A percentile compares a stretch with the other conserved stretches of the same genome.
These are phyloP conservation scores for Parnassius orleans DNA, from an alignment of 2,888 invertebrate species.

Conservation along the genomic window DNA sequence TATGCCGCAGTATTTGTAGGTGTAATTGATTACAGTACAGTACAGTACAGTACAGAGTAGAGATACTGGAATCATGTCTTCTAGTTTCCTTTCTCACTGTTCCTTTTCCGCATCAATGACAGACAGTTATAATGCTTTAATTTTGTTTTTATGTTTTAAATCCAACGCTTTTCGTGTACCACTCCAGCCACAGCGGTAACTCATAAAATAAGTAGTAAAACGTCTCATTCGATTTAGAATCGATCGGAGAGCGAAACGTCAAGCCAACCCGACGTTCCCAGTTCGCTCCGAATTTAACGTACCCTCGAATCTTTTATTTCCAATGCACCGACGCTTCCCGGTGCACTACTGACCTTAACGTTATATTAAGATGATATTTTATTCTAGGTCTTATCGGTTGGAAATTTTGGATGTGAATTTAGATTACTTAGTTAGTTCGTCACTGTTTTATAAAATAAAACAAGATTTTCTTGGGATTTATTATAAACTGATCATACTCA, in stretches of 20 bases:
- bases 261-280: slow-evolving; percentile 41
- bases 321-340: slow-evolving; percentile 41
- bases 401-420: slow-evolving; percentile 29
- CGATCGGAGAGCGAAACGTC: slow-evolving; percentile 46
- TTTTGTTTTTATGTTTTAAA: too few species aligned
- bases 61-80: too few species aligned
- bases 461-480: too few species aligned
- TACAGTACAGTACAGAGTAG: too few species aligned
- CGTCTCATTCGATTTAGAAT: slow-evolving; percentile 55
- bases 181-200: slow-evolving; percentile 32
- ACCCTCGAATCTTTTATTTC: slow-evolving; percentile 54
- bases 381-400: slow-evolving; percentile 29
- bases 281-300: slow-evolving; percentile 47
- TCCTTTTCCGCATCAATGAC: too few species aligned
- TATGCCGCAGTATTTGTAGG: too few species aligned
- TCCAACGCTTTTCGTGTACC: background rate
- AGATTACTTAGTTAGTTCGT: too few species aligned
- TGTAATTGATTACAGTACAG: too few species aligned
- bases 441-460: too few species aligned
- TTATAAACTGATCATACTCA: too few species aligned
- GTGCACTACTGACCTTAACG: slow-evolving; percentile 27
- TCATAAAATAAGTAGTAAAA: slow-evolving; percentile 65
- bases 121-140: too few species aligned
- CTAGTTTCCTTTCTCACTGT: too few species aligned
- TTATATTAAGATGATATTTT: slow-evolving; percentile 38